A percentile compares a stretch with the other conserved stretches of the same genome.
Conservation (phyloP, 2,888 invertebrate genomes). For the Meghimatium bilineatum region DNA sequence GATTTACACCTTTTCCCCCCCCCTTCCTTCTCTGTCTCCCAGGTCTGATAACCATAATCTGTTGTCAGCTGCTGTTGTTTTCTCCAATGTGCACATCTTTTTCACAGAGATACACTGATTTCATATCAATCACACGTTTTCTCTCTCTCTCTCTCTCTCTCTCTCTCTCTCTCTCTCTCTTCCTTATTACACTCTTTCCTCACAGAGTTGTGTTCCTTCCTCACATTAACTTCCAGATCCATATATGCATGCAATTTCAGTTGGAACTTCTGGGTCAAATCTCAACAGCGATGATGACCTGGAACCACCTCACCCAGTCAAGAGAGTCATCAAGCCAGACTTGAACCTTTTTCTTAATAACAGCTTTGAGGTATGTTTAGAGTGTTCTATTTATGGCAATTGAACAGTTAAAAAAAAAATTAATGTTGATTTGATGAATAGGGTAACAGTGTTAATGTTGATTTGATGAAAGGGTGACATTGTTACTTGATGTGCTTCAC, state of each 20-base stretch:
- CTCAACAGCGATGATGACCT: conserved; percentile 65
- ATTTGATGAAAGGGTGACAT: too few relatives aligned
- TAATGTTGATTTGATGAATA: too few relatives aligned
- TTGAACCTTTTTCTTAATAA: conserved; percentile 79
- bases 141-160: conserved; percentile 27
- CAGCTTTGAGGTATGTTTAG: conserved; percentile 57
- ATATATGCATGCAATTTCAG: conserved; percentile 52
- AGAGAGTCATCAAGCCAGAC: conserved; percentile 90
- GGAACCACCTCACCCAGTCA: conserved; percentile 77
- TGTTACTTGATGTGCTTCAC: too few relatives aligned
- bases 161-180: conserved; percentile 25
- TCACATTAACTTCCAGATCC: background rate
- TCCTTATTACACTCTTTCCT: background rate
- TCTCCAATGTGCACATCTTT: too few relatives aligned
- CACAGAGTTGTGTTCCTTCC: background rate
- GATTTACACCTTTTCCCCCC: too few relatives aligned
- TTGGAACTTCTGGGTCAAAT: conserved; percentile 71
- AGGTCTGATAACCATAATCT: too few relatives aligned
- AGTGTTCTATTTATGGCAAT: too few relatives aligned
- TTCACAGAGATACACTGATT: too few relatives aligned
- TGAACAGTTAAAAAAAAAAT: too few relatives aligned
- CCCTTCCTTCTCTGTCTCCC: too few relatives aligned
- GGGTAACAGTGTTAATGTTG: too few relatives aligned
- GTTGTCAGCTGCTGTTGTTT: too few relatives aligned
- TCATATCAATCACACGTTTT: background rate